phyloP scores from a whole-genome alignment of 2,113 vertebrate species.

The Oryzias curvinotus region DNA sequence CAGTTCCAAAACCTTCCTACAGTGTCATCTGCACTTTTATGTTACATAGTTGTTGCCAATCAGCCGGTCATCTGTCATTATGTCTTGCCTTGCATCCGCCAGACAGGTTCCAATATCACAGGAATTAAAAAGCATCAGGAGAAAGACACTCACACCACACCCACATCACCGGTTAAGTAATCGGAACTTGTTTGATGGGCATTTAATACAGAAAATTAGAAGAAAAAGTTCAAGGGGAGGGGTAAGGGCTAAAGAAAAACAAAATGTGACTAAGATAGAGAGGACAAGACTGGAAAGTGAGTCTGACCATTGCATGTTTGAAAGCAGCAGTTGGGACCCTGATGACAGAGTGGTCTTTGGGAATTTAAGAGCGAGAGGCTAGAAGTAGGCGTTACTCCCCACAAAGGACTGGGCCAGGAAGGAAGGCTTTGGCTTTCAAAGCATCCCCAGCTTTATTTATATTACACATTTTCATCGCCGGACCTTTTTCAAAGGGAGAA shows the following conservation, averaged over 20 bases:
- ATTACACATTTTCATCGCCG: slow-evolving; percentile 81
- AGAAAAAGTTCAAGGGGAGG: slow-evolving; percentile 42
- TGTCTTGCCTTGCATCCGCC: slow-evolving; percentile 60
- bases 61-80: slow-evolving; percentile 63
- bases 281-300: slow-evolving; percentile 48
- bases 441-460: slow-evolving; percentile 81
- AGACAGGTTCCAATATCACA: slow-evolving; percentile 62
- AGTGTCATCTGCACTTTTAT: slow-evolving; percentile 38
- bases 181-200: slow-evolving; percentile 54
- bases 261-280: slow-evolving; percentile 47
- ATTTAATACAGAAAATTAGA: slow-evolving; percentile 52
- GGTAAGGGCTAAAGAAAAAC: slow-evolving; percentile 69
- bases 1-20: slow-evolving; percentile 40
- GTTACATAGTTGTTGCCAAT: slow-evolving; percentile 52
- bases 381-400: slow-evolving; percentile 70
- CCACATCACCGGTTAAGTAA: slow-evolving; percentile 57
- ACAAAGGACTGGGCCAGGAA: slow-evolving; percentile 77
- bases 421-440: slow-evolving; percentile 83
- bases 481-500: slow-evolving; percentile 74
- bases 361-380: slow-evolving; percentile 79
- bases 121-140: slow-evolving; percentile 41
- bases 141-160: slow-evolving; percentile 44
- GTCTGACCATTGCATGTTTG: slow-evolving; percentile 72
- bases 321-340: slow-evolving; percentile 80
- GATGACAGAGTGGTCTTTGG: slow-evolving; percentile 84